These are phyloP conservation scores for Podilymbus podiceps DNA, from an alignment of 2,113 vertebrate species.

Conservation along the genomic window DNA sequence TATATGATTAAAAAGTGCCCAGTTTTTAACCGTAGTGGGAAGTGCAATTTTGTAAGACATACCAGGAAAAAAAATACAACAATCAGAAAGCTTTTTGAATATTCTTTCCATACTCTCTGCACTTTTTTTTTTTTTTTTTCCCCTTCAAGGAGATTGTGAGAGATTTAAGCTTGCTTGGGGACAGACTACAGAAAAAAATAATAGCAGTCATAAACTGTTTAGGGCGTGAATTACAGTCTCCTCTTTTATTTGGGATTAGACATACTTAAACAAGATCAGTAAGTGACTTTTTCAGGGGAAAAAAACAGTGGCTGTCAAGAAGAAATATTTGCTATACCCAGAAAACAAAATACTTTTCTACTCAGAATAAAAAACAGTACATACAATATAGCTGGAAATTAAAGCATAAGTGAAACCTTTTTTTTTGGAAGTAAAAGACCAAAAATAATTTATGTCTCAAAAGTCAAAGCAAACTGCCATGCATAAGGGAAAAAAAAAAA, in stretches of 20 bases:
- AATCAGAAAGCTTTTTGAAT: neutral
- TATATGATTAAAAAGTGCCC: neutral
- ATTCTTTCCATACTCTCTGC: neutral
- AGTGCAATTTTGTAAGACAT: neutral
- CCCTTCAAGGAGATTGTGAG: neutral
- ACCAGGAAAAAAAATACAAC: neutral
- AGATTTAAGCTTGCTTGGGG: conserved; percentile 54
- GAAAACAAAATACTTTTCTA: neutral
- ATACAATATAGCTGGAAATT: neutral
- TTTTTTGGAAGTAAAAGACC: neutral
- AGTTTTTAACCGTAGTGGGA: neutral
- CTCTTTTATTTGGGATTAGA: conserved; percentile 42
- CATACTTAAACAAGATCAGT: conserved; percentile 43
- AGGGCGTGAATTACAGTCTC: conserved; percentile 39
- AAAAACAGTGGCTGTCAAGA: neutral
- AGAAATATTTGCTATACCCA: neutral
- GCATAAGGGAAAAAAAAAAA: neutral
- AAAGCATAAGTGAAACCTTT: neutral
- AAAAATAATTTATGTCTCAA: neutral
- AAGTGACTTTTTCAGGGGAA: neutral
- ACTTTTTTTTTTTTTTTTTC: neutral
- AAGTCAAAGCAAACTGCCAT: neutral
- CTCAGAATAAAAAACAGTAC: neutral
- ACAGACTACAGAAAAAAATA: conserved; percentile 20
- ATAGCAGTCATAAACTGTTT: neutral